Base-by-base conservation (phyloP, 2,797 vertebrate genomes). In the Capromys pilorides region DNA sequence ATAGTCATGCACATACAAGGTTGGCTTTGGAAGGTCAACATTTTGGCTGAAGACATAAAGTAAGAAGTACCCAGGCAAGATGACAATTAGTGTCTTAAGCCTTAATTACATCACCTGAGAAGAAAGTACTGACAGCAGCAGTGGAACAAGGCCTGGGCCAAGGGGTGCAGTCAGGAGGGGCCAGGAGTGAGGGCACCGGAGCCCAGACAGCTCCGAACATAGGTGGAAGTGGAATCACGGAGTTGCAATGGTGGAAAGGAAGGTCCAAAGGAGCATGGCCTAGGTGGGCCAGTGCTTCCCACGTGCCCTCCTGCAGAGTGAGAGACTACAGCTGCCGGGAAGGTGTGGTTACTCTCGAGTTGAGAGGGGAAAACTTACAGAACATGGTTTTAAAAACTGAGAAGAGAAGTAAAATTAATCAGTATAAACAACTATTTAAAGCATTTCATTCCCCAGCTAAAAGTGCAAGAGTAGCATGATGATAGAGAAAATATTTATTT, bases 141-240 rank as follows among this genome's bases (percentile, higher is more conserved):
- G 31, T 69, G 10, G 62, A 16, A 28, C 1, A 22, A 71, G 6
- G 36, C n/a, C 9, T 41, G 31, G 77, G 57, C 28, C 0, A 1
- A 8, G 16, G 3, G 4, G 6, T 14, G 16, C 3, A 6, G 51
- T 21, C n/a, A 41, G 45, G 11, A 1, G 39, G n/a, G 0, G 6
- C 9, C 4, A 78, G 10, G 6, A 14, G 21, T 13, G 4, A 11
- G 14, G 31, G 1, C 7, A 45, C 0, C 2, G 16, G 5, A 71
- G 21, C 6, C 22, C 6, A 54, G 13, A 57, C 18, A 16, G 18
- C 26, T 54, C 19, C 26, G 24, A 45, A 26, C 26, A 3, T 36
- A 54, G 41, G 7, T 5, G 0, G 22, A 57, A 45, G 19, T 2
- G 12, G 54, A 80, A 39, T 6, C 24, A 49, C 75, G 28, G 51